Percentiles rank a stretch among this genome's conserved stretches.
Evolutionary conservation across 2,113 vertebrate genomes (phyloP).

Genomic region (Helogale parvula): DNA sequence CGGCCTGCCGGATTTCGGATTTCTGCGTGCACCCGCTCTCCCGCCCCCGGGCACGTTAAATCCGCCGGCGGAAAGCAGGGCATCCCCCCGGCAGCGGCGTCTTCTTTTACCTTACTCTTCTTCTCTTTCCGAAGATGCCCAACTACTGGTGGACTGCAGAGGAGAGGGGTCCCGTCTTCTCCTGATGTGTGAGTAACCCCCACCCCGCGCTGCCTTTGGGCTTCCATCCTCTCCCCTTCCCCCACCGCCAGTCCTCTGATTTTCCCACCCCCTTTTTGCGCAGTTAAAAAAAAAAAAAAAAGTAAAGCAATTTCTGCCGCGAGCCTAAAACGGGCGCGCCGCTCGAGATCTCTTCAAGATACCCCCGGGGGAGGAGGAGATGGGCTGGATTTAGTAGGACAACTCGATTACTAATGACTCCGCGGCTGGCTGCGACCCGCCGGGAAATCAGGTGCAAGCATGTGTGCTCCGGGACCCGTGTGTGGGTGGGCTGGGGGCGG

Average conservation of each 20-base stretch:
- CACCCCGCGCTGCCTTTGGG: background rate
- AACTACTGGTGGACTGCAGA: slow-evolving; percentile 69
- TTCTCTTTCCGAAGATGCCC: slow-evolving; percentile 74
- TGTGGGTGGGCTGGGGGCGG: slow-evolving; percentile 39
- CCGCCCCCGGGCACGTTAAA: slow-evolving; percentile 17
- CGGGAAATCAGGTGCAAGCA: slow-evolving; percentile 63
- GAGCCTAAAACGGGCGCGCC: background rate
- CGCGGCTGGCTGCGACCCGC: background rate
- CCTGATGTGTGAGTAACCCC: slow-evolving; percentile 82
- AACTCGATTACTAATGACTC: slow-evolving; percentile 7
- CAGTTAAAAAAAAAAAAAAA: background rate
- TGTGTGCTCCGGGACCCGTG: background rate
- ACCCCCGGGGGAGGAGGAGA: background rate
- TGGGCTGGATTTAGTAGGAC: slow-evolving; percentile 57
- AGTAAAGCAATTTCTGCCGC: slow-evolving; percentile 53
- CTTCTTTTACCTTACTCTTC: slow-evolving; percentile 53
- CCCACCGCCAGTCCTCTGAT: background rate
- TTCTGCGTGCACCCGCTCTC: background rate
- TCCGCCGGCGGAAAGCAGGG: slow-evolving; percentile 22
- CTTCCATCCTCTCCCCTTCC: background rate
- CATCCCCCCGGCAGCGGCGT: background rate
- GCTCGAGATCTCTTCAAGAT: background rate
- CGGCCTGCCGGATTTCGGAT: slow-evolving; percentile 15
- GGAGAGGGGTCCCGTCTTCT: slow-evolving; percentile 70
- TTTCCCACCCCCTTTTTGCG: slow-evolving; percentile 53